Evolutionary conservation across 2,113 vertebrate genomes (phyloP).

Genomic region (Anhinga anhinga): DNA sequence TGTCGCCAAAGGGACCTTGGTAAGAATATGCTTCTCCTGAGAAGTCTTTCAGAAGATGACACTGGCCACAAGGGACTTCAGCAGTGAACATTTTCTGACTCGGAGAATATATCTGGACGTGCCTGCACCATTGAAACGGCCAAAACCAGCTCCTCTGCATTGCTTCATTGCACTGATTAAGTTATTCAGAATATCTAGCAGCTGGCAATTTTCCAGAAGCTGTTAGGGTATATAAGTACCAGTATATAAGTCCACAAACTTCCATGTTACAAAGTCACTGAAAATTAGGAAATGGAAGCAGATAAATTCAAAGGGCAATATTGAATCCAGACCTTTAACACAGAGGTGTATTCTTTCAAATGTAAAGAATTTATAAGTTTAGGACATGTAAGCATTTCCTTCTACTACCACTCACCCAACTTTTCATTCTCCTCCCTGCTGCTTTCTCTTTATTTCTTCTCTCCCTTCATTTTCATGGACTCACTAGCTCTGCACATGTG

Average conservation of each 20-base stretch:
- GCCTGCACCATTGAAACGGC: background rate
- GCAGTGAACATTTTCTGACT: background rate
- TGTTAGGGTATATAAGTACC: background rate
- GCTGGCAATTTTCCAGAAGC: background rate
- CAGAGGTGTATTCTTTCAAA: background rate
- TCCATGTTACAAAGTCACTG: background rate
- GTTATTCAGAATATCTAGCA: background rate
- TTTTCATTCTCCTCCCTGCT: background rate
- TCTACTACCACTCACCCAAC: background rate
- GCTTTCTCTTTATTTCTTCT: background rate
- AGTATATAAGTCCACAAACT: background rate
- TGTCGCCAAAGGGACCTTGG: background rate
- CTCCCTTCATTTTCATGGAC: background rate
- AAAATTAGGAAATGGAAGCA: background rate
- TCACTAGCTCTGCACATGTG: background rate
- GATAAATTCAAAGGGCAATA: background rate
- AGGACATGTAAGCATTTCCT: background rate
- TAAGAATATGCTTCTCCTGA: background rate
- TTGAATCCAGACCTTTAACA: background rate
- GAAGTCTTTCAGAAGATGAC: slow-evolving; percentile 3
- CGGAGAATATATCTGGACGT: background rate
- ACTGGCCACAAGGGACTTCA: background rate
- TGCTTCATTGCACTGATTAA: background rate
- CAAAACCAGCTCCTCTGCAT: background rate
- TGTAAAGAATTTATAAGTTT: background rate